Evolutionary conservation across 2,797 vertebrate species (phyloP), one percentile per base, ranked within the genome.

Genomic region (Chaenodraco wilsoni): DNA sequence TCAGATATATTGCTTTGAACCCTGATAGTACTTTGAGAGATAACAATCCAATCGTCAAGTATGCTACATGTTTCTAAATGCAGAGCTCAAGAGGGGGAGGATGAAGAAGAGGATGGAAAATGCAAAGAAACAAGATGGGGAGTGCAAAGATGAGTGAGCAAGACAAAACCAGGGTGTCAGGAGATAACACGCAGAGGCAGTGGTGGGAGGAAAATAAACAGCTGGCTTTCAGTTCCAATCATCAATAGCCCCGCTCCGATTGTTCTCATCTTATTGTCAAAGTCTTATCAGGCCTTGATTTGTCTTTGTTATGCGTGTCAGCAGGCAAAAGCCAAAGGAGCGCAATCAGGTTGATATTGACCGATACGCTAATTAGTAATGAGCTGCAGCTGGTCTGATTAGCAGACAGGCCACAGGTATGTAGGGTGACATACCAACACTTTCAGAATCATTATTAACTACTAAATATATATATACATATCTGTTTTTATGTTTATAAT

Each of bases 21-120:
- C 65, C 48, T 59, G 44, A 46, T 66, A 77, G 45, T 71, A 76
- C 69, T 59, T 55, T 31, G 66, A 79, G 78, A 71, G 64, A 72
- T 74, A 55, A 65, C 76, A 55, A 77, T 55, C 48, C 52, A 72
- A 77, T 72, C 51, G 46, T 65, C 21, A 23, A 59, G 60, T 21
- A 57, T 67, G 73, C 65, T 33, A 51, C 60, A 61, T 82, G 84
- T 72, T 76, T 84, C 62, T 61, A 71, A 79, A 76, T 76, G 70
- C 23, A 17, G 60, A 43, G 17, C 50, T 69, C 27, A 49, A 44
- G 43, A 45, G 46, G 10, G 14, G n/a, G 14, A 23, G 16, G 17
- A 33, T 17, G 16, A 7, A 40, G 0, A n/a, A 45, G 11, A 11
- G 45, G 44, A 60, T 14, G 43, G 33, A 19, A 57, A 37, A 48